phyloP scores from a whole-genome alignment of 2,888 invertebrate species.

The Arrhopalites spinosus region DNA sequence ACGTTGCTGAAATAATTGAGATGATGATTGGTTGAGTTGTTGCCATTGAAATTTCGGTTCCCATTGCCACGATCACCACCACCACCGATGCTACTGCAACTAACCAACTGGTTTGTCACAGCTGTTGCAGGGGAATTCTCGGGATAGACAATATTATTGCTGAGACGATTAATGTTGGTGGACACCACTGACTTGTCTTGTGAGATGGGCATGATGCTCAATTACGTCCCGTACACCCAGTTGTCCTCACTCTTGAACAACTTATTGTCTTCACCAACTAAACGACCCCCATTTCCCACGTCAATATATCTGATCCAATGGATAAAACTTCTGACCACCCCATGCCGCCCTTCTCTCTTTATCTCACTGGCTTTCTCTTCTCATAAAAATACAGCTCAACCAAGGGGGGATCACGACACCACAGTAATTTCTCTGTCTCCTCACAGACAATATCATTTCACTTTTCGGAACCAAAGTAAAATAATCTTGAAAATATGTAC shows the following conservation, averaged over 20 bases:
- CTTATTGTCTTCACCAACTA: not conserved
- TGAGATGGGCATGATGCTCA: conserved; percentile 36
- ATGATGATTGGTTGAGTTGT: not conserved
- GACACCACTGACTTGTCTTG: conserved; percentile 37
- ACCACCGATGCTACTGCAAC: not conserved
- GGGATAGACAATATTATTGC: conserved; percentile 34
- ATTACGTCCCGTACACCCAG: conserved; percentile 13
- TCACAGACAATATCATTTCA: no score
- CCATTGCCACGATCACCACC: not conserved
- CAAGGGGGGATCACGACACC: no score
- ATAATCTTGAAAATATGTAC: no score
- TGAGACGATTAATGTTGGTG: conserved; percentile 34
- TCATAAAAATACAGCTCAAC: no score
- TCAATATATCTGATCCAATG: not conserved
- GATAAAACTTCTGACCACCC: not conserved
- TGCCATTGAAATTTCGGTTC: not conserved
- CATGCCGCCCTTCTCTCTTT: no score
- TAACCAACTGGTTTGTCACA: conserved; percentile 16
- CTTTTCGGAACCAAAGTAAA: no score
- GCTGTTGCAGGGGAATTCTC: conserved; percentile 11
- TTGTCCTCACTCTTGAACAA: conserved; percentile 2
- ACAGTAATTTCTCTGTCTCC: no score
- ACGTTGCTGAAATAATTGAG: conserved; percentile 1
- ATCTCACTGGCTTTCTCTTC: no score
- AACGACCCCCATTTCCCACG: conserved; percentile 10